phyloP scores from a whole-genome alignment of 2,797 vertebrate genomes.

The Mus caroli region DNA sequence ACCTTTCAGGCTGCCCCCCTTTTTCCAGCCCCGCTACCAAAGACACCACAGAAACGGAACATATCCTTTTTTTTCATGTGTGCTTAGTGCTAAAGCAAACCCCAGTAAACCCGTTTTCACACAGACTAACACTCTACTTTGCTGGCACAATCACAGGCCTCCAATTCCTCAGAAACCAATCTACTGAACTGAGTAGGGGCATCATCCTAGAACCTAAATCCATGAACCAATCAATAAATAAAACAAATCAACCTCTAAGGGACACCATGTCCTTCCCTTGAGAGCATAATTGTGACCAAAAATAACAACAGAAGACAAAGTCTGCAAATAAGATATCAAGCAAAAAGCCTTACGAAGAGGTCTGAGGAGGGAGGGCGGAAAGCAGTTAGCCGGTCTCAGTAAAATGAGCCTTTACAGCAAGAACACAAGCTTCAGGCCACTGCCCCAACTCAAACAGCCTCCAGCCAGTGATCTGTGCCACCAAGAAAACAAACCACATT shows the following conservation, averaged over 20 bases:
- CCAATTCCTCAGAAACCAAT: constrained; percentile 69
- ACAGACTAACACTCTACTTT: constrained; percentile 58
- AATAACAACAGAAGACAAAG: constrained; percentile 60
- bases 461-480: neutral
- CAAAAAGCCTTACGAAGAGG: constrained; percentile 38
- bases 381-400: constrained; percentile 11
- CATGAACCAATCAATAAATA: neutral
- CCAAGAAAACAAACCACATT: neutral
- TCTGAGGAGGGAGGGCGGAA: neutral
- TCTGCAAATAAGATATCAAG: constrained; percentile 55
- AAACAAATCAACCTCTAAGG: constrained; percentile 44
- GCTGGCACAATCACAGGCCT: constrained; percentile 62
- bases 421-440: neutral
- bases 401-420: neutral
- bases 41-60: neutral
- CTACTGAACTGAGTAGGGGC: constrained; percentile 53
- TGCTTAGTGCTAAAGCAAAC: constrained; percentile 38
- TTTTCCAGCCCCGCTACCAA: neutral
- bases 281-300: constrained; percentile 43
- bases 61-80: neutral
- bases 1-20: neutral
- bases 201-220: constrained; percentile 42
- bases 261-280: constrained; percentile 39
- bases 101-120: neutral
- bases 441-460: neutral